Evolutionary conservation across 1,140 invertebrate genomes (phyloP).

Genomic region (Episyrphus balteatus): DNA sequence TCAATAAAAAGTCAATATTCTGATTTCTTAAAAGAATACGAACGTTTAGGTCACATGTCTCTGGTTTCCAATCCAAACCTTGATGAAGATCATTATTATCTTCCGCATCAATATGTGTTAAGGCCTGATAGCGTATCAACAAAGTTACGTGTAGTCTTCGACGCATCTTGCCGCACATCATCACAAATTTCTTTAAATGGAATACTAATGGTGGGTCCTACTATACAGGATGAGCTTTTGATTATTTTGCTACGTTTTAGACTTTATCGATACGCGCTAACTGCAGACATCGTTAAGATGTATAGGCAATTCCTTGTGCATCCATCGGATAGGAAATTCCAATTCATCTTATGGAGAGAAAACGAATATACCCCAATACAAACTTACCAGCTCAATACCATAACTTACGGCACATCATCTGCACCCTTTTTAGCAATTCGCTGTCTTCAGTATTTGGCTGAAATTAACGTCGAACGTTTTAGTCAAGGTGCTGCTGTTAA

Average conservation of each 20-base stretch:
- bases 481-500: background rate
- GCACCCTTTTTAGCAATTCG: conserved; percentile 5
- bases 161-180: conserved; percentile 7
- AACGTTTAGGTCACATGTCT: conserved; percentile 17
- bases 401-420: conserved; percentile 2
- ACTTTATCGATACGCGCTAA: conserved; percentile 20
- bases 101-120: conserved; percentile 22
- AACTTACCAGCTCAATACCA: conserved; percentile 9
- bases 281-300: conserved; percentile 36
- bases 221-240: conserved; percentile 34
- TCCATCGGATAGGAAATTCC: conserved; percentile 23
- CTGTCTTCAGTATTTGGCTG: background rate
- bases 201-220: conserved; percentile 26
- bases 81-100: conserved; percentile 10
- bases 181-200: conserved; percentile 30
- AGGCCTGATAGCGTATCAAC: conserved; percentile 14
- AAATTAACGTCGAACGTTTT: background rate
- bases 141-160: conserved; percentile 24
- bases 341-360: conserved; percentile 37
- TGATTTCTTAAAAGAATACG: conserved; percentile 22
- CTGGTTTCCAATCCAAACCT: background rate
- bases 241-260: conserved; percentile 36
- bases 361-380: conserved; percentile 8
- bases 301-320: conserved; percentile 35
- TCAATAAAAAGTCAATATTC: conserved; percentile 17